Evolutionary conservation across 2,888 invertebrate species (phyloP), one percentile per base, ranked within the genome.

Genomic region (Nemotelus nigrinus): DNA sequence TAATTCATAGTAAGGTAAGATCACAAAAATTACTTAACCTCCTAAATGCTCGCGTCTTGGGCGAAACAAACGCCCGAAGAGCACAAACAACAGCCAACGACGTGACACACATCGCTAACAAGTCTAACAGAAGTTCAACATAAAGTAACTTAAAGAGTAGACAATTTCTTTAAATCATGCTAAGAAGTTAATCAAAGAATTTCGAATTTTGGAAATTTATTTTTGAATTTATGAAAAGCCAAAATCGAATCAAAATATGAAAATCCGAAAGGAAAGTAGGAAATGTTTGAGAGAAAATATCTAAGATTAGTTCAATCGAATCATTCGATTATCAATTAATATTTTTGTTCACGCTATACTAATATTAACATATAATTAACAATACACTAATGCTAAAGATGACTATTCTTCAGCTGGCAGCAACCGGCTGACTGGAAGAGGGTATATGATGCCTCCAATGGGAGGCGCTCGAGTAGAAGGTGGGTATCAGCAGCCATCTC

Each of bases 401-500:
- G 71, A 71, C 50, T 71, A 47, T 43, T 1, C 10, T 74, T 74
- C 60, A 74, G 74, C 60, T 74, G 43, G 74, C 63, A n/a, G 63
- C 74, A 41, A 74, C 60, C 48, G 74, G 63, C 48, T 55, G 74
- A n/a, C 60, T 60, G 60, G 74, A 4, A 48, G 45, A 63, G 8
- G 70, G 43, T n/a, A 41, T 43, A 5, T 60, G 63, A 8, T 63
- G 74, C 60, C 60, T 60, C 74, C 74, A 60, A 63, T 74, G 74
- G 74, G 48, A 74, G 63, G 74, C 74, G 53, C 77, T 76, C 7
- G 78, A 78, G 60, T 78, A 78, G 63, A 78, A 78, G 60, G 76
- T 76, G 44, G 78, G 78, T 50, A 76, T 78, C 47, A 78, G 65
- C 57, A 78, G 45, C 78, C 78, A 78, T 76, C 78, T 70, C 4